These are phyloP conservation scores for Omphaloscelis lunosa DNA, from an alignment of 2,888 invertebrate genomes.

Conservation along the genomic window DNA sequence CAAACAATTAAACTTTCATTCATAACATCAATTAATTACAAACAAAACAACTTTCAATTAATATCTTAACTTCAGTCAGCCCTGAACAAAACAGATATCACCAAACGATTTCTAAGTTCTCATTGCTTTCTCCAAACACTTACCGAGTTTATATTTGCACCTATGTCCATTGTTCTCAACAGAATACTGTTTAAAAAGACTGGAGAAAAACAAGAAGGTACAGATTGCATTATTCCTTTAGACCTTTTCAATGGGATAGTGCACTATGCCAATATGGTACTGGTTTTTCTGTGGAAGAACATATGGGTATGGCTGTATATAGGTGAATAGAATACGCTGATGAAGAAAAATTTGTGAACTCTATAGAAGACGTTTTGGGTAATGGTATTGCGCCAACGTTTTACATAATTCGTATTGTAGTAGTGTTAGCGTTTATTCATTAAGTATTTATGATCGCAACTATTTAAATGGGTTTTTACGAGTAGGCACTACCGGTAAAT, in stretches of 20 bases:
- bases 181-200: slow-evolving; percentile 50
- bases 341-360: neutral
- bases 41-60: slow-evolving; percentile 49
- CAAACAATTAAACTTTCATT: slow-evolving; percentile 46
- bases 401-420: neutral
- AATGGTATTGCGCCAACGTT: neutral
- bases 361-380: neutral
- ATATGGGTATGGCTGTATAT: neutral
- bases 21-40: slow-evolving; percentile 30
- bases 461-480: neutral
- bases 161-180: slow-evolving; percentile 78
- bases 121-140: slow-evolving; percentile 84
- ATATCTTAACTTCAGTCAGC: slow-evolving; percentile 52
- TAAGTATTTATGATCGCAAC: neutral
- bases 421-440: neutral
- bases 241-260: slow-evolving; percentile 23
- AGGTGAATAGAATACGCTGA: neutral
- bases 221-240: slow-evolving; percentile 18
- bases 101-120: slow-evolving; percentile 82
- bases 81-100: slow-evolving; percentile 70
- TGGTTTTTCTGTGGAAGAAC: neutral
- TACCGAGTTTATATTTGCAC: slow-evolving; percentile 79
- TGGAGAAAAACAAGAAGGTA: slow-evolving; percentile 32
- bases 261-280: neutral
- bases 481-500: neutral